A percentile compares a stretch with the other conserved stretches of the same genome.
phyloP scores from a whole-genome alignment of 2,113 vertebrate genomes.

The Amazona guildingii region DNA sequence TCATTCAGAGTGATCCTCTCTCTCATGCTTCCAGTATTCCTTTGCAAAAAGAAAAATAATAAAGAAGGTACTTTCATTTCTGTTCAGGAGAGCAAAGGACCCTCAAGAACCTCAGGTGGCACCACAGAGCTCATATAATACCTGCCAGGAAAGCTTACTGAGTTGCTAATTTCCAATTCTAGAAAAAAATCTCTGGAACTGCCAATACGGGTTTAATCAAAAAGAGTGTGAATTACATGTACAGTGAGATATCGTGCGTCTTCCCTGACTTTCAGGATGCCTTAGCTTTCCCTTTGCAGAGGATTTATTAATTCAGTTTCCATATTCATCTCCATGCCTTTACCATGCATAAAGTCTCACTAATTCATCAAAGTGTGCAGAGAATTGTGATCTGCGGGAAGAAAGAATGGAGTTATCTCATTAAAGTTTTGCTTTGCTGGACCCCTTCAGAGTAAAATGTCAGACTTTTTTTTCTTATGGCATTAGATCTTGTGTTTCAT shows the following conservation, averaged over 20 bases:
- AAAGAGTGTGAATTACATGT: background rate
- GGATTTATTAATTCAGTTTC: background rate
- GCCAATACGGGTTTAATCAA: background rate
- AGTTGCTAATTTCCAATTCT: background rate
- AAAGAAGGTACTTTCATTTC: background rate
- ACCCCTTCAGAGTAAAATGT: background rate
- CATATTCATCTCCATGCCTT: background rate
- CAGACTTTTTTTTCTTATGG: background rate
- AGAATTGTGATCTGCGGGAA: background rate
- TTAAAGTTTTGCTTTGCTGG: background rate
- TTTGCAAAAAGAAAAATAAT: background rate
- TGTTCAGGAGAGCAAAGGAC: background rate
- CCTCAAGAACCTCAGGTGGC: background rate
- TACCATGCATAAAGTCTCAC: background rate
- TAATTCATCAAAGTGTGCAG: background rate
- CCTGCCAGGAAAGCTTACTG: background rate
- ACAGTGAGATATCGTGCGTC: background rate
- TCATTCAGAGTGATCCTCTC: background rate
- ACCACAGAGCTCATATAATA: background rate
- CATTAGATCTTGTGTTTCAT: conserved; percentile 28
- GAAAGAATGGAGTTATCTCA: background rate
- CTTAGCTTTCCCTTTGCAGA: background rate
- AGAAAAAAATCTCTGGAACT: background rate
- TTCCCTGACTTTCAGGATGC: background rate
- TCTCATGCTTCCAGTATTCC: background rate